Percentiles rank a stretch among this genome's conserved stretches.
phyloP scores from a whole-genome alignment of 2,888 invertebrate genomes.

The Philopedon plagiatum region DNA sequence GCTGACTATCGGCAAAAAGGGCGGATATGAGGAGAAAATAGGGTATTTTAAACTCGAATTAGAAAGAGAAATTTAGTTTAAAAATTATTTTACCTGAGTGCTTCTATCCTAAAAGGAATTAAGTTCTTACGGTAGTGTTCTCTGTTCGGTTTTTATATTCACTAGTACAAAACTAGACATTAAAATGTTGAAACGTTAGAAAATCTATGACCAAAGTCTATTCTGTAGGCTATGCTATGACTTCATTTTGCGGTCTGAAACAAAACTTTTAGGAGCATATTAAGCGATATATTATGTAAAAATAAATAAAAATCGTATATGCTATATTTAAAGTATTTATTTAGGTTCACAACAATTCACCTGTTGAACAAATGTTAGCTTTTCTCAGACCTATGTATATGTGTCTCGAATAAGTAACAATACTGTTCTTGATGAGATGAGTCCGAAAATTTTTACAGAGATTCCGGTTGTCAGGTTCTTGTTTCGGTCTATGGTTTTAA shows the following conservation, averaged over 20 bases:
- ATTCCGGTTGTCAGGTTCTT: conserved; percentile 39
- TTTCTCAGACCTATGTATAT: conserved; percentile 46
- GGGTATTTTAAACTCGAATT: conserved; percentile 21
- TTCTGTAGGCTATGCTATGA: too few species aligned
- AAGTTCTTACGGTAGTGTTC: neutral
- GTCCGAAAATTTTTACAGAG: conserved; percentile 33
- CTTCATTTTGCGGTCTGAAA: neutral
- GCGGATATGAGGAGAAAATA: conserved; percentile 38
- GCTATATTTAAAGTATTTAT: conserved; percentile 42
- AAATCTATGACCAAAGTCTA: too few species aligned
- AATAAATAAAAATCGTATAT: conserved; percentile 32
- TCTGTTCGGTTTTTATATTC: neutral
- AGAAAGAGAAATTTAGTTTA: conserved; percentile 23
- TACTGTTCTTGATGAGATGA: conserved; percentile 37
- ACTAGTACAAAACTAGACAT: neutral
- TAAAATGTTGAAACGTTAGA: too few species aligned
- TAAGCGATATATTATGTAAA: conserved; percentile 36
- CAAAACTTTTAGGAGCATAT: conserved; percentile 1
- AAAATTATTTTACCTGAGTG: conserved; percentile 39
- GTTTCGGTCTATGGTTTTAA: conserved; percentile 37
- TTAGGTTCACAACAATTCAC: conserved; percentile 47
- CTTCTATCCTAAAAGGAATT: conserved; percentile 17
- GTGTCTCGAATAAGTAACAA: conserved; percentile 40
- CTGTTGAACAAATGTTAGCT: conserved; percentile 47
- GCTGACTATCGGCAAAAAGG: conserved; percentile 36